Conservation (phyloP, 2,888 invertebrate species). For the Caenorhabditis sp. region DNA sequence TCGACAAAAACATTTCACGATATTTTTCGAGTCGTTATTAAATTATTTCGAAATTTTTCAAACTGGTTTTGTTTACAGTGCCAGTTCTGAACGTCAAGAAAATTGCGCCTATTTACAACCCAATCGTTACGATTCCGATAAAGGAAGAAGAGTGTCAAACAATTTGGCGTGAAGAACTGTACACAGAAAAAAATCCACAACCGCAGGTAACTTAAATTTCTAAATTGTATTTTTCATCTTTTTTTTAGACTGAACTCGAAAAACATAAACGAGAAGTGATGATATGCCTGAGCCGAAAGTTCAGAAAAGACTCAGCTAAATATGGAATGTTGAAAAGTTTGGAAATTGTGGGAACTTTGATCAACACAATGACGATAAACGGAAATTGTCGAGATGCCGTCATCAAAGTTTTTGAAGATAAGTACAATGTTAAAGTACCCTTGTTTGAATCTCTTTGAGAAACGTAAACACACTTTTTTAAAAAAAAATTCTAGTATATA, state of each 20-base stretch:
- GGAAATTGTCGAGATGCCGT: not conserved
- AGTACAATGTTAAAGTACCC: not conserved
- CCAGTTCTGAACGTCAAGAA: too few species aligned
- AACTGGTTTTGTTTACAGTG: too few species aligned
- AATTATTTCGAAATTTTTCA: too few species aligned
- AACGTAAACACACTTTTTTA: too few species aligned
- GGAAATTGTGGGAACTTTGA: not conserved
- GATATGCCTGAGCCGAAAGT: not conserved
- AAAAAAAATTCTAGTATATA: too few species aligned
- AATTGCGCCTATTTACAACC: not conserved
- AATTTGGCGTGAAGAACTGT: not conserved
- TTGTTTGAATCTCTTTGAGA: not conserved
- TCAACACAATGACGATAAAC: not conserved
- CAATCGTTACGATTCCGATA: not conserved
- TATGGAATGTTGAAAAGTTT: not conserved
- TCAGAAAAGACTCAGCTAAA: not conserved
- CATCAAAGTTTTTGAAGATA: not conserved
- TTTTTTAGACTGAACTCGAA: not conserved
- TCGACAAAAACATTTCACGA: too few species aligned
- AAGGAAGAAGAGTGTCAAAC: not conserved
- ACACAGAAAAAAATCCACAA: not conserved
- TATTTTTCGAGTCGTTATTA: too few species aligned
- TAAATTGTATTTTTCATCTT: not conserved
- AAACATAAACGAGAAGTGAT: not conserved
- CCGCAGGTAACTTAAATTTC: not conserved